Evolutionary conservation across 1,140 invertebrate species (phyloP).

Genomic region (Sinella curviseta): DNA sequence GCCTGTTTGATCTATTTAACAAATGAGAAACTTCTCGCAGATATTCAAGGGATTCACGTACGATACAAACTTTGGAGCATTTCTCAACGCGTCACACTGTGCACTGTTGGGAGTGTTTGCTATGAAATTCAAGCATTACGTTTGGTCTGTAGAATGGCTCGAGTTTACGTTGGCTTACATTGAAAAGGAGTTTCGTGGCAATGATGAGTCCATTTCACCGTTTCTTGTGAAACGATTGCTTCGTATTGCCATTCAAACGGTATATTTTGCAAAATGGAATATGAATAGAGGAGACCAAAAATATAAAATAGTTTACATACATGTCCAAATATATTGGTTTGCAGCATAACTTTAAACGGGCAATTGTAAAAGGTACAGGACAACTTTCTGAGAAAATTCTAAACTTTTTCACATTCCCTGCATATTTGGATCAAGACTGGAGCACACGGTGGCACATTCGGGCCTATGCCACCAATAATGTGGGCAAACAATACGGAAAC

Average conservation of each 20-base stretch:
- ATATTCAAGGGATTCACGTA: neutral
- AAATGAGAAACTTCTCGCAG: too few relatives aligned
- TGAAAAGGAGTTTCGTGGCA: neutral
- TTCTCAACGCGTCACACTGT: neutral
- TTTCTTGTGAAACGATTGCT: neutral
- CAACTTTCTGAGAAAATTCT: neutral
- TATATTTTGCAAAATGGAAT: too few relatives aligned
- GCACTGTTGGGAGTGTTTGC: neutral
- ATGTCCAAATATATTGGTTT: neutral
- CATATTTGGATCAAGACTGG: too few relatives aligned
- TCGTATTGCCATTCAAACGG: neutral
- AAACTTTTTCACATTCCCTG: neutral
- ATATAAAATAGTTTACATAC: too few relatives aligned
- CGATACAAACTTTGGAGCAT: neutral
- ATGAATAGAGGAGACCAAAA: too few relatives aligned
- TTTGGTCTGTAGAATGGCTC: neutral
- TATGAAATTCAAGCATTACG: neutral
- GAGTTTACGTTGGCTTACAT: neutral
- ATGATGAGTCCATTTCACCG: neutral
- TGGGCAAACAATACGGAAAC: neutral
- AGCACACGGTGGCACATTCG: too few relatives aligned
- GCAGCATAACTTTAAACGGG: neutral
- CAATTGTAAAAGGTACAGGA: too few relatives aligned
- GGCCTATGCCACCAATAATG: too few relatives aligned
- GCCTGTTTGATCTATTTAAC: too few relatives aligned